These are phyloP conservation scores for Mirounga angustirostris DNA, from an alignment of 2,113 vertebrate species.

Conservation along the genomic window DNA sequence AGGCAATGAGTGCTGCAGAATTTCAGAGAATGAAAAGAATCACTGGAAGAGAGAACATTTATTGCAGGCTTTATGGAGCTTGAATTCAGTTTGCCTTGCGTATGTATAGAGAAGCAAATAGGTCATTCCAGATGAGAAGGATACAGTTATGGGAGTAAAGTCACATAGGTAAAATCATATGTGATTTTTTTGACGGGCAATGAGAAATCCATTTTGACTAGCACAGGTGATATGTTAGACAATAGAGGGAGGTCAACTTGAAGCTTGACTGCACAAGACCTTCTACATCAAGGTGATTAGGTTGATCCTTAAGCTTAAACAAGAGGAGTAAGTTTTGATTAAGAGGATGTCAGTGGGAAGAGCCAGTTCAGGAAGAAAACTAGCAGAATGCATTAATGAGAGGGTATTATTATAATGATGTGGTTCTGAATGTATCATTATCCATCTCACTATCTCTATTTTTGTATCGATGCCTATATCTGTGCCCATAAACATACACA, in stretches of 20 bases:
- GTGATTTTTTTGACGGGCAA: not conserved
- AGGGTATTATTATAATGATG: not conserved
- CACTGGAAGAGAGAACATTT: not conserved
- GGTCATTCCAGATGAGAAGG: not conserved
- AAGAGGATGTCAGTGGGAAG: not conserved
- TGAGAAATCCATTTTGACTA: not conserved
- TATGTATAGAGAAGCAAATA: not conserved
- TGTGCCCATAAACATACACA: not conserved
- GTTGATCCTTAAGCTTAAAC: not conserved
- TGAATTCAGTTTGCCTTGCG: constrained; percentile 35
- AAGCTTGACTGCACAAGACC: not conserved
- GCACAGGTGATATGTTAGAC: not conserved
- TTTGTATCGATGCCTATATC: not conserved
- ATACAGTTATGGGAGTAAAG: not conserved
- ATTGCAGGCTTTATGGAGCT: not conserved
- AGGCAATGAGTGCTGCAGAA: not conserved
- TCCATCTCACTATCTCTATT: not conserved
- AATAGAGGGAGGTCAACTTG: not conserved
- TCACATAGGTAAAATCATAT: not conserved
- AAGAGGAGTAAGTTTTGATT: not conserved
- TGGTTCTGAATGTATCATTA: not conserved
- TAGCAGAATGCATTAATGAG: not conserved
- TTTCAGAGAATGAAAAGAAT: constrained; percentile 14
- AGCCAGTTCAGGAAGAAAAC: not conserved
- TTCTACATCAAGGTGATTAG: not conserved